Evolutionary conservation across 2,113 vertebrate genomes (phyloP).

Genomic region (Promerops cafer): DNA sequence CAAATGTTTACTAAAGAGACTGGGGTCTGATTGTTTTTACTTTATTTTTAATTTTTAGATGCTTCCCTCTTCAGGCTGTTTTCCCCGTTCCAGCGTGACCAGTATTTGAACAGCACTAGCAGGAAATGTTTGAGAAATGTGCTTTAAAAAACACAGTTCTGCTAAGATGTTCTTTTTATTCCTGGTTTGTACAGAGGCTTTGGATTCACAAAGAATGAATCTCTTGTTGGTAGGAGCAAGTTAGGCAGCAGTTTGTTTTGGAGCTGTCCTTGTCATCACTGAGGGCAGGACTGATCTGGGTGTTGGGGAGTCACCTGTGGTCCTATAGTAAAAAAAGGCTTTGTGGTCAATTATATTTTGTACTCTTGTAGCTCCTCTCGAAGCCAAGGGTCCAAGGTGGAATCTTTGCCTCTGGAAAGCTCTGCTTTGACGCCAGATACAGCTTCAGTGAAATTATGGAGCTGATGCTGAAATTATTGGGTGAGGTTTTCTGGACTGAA

Average conservation of each 20-base stretch:
- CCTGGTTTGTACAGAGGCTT: conserved; percentile 9
- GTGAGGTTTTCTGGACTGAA: conserved; percentile 41
- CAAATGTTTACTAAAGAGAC: conserved; percentile 20
- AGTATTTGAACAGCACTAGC: conserved; percentile 40
- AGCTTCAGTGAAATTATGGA: conserved; percentile 39
- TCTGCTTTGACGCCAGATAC: not conserved
- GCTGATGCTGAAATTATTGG: conserved; percentile 34
- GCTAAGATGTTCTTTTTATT: conserved; percentile 44
- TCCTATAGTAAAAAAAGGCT: not conserved
- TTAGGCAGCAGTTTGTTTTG: not conserved
- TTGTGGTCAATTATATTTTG: not conserved
- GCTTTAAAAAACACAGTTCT: conserved; percentile 22
- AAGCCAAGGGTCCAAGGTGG: not conserved
- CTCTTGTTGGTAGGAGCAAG: not conserved
- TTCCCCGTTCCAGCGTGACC: not conserved
- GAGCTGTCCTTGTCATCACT: not conserved
- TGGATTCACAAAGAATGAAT: conserved; percentile 25
- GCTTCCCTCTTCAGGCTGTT: conserved; percentile 3
- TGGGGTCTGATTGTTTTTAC: conserved; percentile 33
- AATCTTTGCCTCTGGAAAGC: not conserved
- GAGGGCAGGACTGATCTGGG: not conserved
- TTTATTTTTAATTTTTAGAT: conserved; percentile 25
- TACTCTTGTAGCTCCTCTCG: not conserved
- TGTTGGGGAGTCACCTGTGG: not conserved
- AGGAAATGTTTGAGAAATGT: conserved; percentile 43